Conservation (phyloP, 2,888 invertebrate genomes). For the Epinotia ramella region DNA sequence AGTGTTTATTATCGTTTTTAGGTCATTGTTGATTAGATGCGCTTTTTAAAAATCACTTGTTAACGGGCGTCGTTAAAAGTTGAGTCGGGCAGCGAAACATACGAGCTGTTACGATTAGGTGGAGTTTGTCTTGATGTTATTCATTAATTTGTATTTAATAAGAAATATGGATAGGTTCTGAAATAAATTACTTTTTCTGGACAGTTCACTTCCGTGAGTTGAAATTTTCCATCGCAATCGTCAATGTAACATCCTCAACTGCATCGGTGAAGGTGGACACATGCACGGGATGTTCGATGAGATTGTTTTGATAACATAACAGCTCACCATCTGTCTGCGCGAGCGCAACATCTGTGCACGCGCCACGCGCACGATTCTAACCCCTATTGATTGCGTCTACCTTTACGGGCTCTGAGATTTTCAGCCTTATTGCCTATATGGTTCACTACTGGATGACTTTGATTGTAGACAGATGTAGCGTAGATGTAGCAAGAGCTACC, state of each 20-base stretch:
- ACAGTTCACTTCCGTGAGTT: too few relatives aligned
- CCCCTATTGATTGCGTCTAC: neutral
- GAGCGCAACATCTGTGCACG: constrained; percentile 31
- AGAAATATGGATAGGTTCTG: too few relatives aligned
- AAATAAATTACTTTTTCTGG: too few relatives aligned
- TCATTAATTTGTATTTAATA: too few relatives aligned
- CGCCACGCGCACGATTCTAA: constrained; percentile 6
- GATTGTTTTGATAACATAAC: constrained; percentile 36
- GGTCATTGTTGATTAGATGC: constrained; percentile 33
- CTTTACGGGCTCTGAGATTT: neutral
- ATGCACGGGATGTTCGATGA: constrained; percentile 19
- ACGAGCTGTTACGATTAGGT: too few relatives aligned
- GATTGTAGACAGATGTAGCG: neutral
- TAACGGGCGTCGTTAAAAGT: constrained; percentile 21
- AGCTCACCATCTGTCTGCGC: constrained; percentile 31
- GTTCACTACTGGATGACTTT: neutral
- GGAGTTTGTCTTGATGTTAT: too few relatives aligned
- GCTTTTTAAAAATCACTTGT: constrained; percentile 35
- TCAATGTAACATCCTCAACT: neutral
- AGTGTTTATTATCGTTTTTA: constrained; percentile 40
- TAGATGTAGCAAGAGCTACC: neutral
- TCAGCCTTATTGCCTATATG: neutral
- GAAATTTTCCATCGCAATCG: too few relatives aligned
- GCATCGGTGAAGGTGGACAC: neutral
- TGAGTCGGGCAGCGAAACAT: constrained; percentile 6